Conservation (phyloP, 2,113 vertebrate genomes). For the Cynoglossus semilaevis region DNA sequence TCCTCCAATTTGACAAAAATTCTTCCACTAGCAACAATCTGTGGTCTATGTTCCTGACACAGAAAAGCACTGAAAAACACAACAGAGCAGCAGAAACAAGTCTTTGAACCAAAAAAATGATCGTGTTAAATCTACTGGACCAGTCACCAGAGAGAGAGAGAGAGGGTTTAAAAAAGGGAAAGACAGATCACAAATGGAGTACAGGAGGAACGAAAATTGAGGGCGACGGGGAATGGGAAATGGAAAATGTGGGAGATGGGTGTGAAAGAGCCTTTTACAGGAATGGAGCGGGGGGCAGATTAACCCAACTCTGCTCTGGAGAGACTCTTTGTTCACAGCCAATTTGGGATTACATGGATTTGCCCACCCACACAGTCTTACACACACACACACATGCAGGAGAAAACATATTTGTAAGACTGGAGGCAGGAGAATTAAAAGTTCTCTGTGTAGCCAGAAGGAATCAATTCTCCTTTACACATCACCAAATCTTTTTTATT, state of each 20-base stretch:
- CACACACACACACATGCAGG: conserved; percentile 11
- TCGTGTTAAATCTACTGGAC: conserved; percentile 41
- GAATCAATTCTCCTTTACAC: not conserved
- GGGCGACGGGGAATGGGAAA: conserved; percentile 45
- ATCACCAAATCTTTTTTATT: no score
- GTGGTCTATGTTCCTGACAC: no score
- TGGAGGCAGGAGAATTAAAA: not conserved
- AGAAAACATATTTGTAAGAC: not conserved
- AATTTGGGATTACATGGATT: conserved; percentile 72
- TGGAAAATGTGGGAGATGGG: conserved; percentile 26
- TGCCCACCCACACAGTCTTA: conserved; percentile 32
- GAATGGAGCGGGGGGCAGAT: conserved; percentile 62
- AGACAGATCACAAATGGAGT: not conserved
- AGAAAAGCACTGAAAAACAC: no score
- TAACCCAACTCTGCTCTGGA: conserved; percentile 66
- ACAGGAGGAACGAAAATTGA: conserved; percentile 19
- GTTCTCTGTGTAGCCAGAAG: conserved; percentile 9
- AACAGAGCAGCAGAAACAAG: not conserved
- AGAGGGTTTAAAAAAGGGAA: conserved; percentile 49
- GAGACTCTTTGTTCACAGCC: conserved; percentile 72
- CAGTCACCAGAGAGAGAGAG: conserved; percentile 9
- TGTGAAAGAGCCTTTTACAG: conserved; percentile 66
- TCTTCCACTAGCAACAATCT: no score
- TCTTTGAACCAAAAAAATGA: conserved; percentile 39
- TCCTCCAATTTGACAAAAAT: no score